Base-by-base conservation (phyloP, 2,888 invertebrate genomes). In the Tenthredo distinguenda region DNA sequence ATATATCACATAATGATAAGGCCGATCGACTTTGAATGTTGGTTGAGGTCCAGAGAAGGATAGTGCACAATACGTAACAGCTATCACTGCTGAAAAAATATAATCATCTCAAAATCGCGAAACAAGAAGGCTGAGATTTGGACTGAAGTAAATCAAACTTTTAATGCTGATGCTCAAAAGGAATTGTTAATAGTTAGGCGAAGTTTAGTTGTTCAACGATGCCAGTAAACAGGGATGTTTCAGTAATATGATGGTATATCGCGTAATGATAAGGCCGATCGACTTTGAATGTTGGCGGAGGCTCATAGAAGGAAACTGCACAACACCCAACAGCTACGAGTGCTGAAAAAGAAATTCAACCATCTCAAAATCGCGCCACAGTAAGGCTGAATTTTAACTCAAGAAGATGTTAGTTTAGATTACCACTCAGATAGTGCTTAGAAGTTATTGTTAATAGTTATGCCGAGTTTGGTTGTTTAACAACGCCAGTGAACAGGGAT, bases 211-310 rank as follows among this genome's bases (percentile, higher is more conserved):
- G 62, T 62, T 62, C 5, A 62, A 76, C 76, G 31, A 76, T 40
- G 43, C 79, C 79, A n/a, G 37, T 34, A 31, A 83, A 83, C 79
- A 79, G 10, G 34, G 55, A 26, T 47, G 37, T n/a, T 1, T 18
- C 79, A 50, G 50, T 26, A 31, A 9, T 21, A 18, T n/a, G 55
- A 55, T 55, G 55, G 50, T 71, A 68, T 65, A 83, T 83, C 26
- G 47, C 43, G 47, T 83, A 83, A 68, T 68, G 7, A 31, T 34
- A 65, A 9, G 83, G 83, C 2, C 47, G 83, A 68, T 83, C 68
- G 9, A 83, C 12, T 31, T 12, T 55, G n/a, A 55, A 55, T n/a
- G 55, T n/a, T 55, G 55, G 55, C 5, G n/a, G 18, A 55, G 55
- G 55, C 7, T 55, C 55, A n/a, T 7, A 7, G 55, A 55, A 55